These are phyloP conservation scores for Battus philenor DNA, from an alignment of 1,140 invertebrate genomes.

Conservation along the genomic window DNA sequence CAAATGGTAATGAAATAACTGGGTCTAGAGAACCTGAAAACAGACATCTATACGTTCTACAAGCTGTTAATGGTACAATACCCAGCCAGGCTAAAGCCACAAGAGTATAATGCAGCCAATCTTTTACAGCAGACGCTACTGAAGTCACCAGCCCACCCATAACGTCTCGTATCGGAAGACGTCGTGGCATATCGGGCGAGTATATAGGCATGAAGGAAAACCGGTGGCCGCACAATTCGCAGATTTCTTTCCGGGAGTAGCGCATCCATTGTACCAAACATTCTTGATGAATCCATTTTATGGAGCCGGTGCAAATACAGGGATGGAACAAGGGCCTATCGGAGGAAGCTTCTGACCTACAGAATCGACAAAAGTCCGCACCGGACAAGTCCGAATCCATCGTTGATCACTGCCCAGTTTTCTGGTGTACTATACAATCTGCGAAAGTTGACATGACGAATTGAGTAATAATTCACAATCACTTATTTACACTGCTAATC, in stretches of 20 bases:
- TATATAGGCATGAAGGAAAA: conserved; percentile 99
- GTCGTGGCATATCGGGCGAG: conserved; percentile 98
- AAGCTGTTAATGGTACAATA: conserved; percentile 97
- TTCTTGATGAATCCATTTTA: conserved; percentile 99
- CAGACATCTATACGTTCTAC: conserved; percentile 94
- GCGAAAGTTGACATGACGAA: conserved; percentile 33
- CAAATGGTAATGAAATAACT: conserved; percentile 90
- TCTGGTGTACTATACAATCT: conserved; percentile 43
- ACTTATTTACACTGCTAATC: conserved; percentile 7
- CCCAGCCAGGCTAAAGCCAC: conserved; percentile 98
- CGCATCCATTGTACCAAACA: conserved; percentile 93
- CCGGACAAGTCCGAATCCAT: conserved; percentile 70
- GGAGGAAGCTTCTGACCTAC: conserved; percentile 91
- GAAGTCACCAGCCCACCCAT: conserved; percentile 92
- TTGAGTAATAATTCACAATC: neutral
- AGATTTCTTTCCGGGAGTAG: conserved; percentile 98
- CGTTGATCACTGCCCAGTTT: conserved; percentile 64
- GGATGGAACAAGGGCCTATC: conserved; percentile 95
- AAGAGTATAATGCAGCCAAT: conserved; percentile 97
- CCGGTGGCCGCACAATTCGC: conserved; percentile 97
- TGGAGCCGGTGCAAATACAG: conserved; percentile 98
- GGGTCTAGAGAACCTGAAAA: conserved; percentile 93
- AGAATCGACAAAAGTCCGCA: conserved; percentile 97
- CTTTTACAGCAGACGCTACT: conserved; percentile 92
- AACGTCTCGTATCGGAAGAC: conserved; percentile 94